Base-by-base conservation (phyloP, 2,888 invertebrate species). In the Adelognathus sp. region DNA sequence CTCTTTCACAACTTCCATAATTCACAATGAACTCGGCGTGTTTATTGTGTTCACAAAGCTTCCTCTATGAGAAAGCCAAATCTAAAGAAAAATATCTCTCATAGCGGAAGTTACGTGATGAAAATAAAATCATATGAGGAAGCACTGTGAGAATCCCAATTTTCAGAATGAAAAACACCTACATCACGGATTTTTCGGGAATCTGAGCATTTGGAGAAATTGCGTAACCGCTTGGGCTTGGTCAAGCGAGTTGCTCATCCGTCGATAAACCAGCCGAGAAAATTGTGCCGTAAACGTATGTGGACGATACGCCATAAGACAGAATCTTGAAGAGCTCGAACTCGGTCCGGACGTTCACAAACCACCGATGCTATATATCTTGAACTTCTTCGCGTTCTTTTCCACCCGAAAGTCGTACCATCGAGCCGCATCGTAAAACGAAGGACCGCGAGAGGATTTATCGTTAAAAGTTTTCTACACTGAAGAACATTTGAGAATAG, bases 391-490 rank as follows among this genome's bases (percentile, higher is more conserved):
- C 44, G n/a, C n/a, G 27, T 18, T 36, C 58, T 14, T 70, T 74
- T 67, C 56, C 58, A 11, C 24, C 36, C n/a, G 41, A 60, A 56
- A 56, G 50, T 58, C 71, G 58, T 46, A 46, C 70, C 39, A 58
- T 78, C 50, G 41, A 31, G 58, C 67, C 33, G 31, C 39, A 58
- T 73, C 75, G 78, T 78, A 74, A 74, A 78, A 63, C 60, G 69
- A 61, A 52, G 66, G 11, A 41, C 18, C 39, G 21, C 29, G 29
- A 56, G 66, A 66, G 24, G 81, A 80, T 80, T 81, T 81, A 79
- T 81, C 75, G 81, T 81, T 76, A 73, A 79, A 81, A 81, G 73
- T 81, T 81, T 79, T 56, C 71, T 50, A 64, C 46, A 73, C 64
- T 29, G 54, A 61, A 36, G 76, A 72, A 61, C 67, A 52, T 71